Base-by-base conservation (phyloP, 2,797 vertebrate genomes). In the Cephalopachus bancanus region DNA sequence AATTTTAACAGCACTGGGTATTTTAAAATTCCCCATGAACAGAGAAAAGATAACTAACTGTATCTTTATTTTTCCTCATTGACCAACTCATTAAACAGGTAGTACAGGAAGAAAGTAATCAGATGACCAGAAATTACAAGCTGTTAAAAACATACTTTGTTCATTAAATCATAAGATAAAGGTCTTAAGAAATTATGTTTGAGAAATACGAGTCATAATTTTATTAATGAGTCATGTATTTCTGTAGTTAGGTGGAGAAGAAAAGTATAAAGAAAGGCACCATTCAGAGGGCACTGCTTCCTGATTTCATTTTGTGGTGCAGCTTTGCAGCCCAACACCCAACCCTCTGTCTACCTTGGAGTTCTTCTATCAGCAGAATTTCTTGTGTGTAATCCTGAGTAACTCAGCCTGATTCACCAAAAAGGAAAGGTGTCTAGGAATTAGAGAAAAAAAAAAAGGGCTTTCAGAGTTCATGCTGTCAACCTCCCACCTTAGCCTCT, bases 21-120 rank as follows among this genome's bases (percentile, higher is more conserved):
- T 69, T 64, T 10, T 55, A 71, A 94, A 89, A 65, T 30, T 12
- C 28, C 3, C 28, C 59, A 55, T 15, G 20, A 93, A 83, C 33
- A 24, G 5, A 71, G 60, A 92, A 87, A 72, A 53, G 22, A 60
- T 86, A 4, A 1, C 37, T 80, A 75, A 84, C 16, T 33, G 44
- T 17, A 37, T 60, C 60, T 83, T 75, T 74, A 51, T 71, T 89
- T 83, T 37, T 86, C 17, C 33, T 72, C 86, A 67, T 91, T 74
- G 62, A 78, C 67, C n/a, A 85, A 57, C 22, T 33, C 60, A 71
- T 28, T 94, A 96, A 93, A 59, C 57, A 93, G 94, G 89, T 30
- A 91, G 16, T 69, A 75, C 20, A 86, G 33, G 26, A 84, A 90
- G 62, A n/a, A 91, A 57, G 4, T 91, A 22, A 96, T 67, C 60